A percentile compares a stretch with the other conserved stretches of the same genome.
These are phyloP conservation scores for Calosoma granatense DNA, from an alignment of 1,140 invertebrate species.

Conservation along the genomic window DNA sequence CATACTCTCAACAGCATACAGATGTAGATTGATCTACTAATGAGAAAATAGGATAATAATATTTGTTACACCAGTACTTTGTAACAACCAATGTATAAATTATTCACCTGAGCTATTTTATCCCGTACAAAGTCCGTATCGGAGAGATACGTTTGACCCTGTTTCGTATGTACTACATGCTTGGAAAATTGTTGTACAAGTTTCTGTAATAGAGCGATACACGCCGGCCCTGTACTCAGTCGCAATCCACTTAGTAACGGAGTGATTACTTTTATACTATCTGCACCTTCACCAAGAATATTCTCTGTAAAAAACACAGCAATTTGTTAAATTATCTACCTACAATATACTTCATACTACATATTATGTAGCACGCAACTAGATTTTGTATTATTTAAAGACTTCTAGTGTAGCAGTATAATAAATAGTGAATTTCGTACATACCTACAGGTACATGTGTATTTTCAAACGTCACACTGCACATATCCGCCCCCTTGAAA, in stretches of 20 bases:
- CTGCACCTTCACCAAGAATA: slow-evolving; percentile 29
- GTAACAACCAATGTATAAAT: too few species aligned
- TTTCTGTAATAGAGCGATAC: slow-evolving; percentile 35
- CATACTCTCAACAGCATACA: slow-evolving; percentile 71
- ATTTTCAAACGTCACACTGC: slow-evolving; percentile 38
- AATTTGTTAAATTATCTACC: neutral
- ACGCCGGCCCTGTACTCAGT: slow-evolving; percentile 29
- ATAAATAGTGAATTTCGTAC: slow-evolving; percentile 9
- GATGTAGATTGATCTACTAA: slow-evolving; percentile 34
- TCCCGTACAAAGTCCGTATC: slow-evolving; percentile 46
- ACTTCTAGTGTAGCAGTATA: too few species aligned
- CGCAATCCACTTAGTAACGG: slow-evolving; percentile 27
- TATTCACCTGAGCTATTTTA: slow-evolving; percentile 38
- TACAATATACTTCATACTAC: too few species aligned
- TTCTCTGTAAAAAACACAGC: slow-evolving; percentile 25
- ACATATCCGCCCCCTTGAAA: slow-evolving; percentile 39
- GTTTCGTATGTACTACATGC: slow-evolving; percentile 49
- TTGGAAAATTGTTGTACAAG: slow-evolving; percentile 41
- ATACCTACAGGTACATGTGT: slow-evolving; percentile 33
- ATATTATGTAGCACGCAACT: too few species aligned
- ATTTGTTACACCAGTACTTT: neutral
- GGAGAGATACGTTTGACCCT: slow-evolving; percentile 49
- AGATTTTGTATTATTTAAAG: too few species aligned
- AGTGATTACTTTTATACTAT: slow-evolving; percentile 24
- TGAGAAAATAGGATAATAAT: neutral